phyloP scores from a whole-genome alignment of 2,888 invertebrate species.

The Catocala fraxini region DNA sequence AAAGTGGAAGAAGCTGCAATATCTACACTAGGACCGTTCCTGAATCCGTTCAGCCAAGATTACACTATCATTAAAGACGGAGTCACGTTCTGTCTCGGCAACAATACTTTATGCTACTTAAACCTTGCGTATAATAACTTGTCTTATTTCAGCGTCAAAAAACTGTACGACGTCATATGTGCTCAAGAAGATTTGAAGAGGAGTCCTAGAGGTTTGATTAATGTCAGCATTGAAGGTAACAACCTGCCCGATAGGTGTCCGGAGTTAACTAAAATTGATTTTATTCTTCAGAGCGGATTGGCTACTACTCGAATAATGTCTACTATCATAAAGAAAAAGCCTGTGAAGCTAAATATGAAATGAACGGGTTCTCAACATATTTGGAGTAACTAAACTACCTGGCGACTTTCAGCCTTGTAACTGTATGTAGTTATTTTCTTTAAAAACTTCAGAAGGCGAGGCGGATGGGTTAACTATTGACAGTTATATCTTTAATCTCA shows the following conservation, averaged over 20 bases:
- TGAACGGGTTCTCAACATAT: too few relatives aligned
- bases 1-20: too few relatives aligned
- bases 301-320: too few relatives aligned
- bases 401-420: too few relatives aligned
- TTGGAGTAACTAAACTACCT: too few relatives aligned
- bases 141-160: conserved; percentile 57
- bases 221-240: conserved; percentile 69
- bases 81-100: conserved; percentile 58
- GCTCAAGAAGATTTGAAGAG: conserved; percentile 56
- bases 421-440: too few relatives aligned
- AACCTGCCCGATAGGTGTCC: conserved; percentile 58
- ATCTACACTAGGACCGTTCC: neutral
- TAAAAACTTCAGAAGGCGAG: too few relatives aligned
- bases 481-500: too few relatives aligned
- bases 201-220: conserved; percentile 65
- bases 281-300: neutral
- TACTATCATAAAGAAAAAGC: too few relatives aligned
- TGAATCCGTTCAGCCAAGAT: conserved; percentile 52
- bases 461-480: too few relatives aligned
- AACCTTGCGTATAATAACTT: conserved; percentile 71
- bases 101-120: conserved; percentile 63
- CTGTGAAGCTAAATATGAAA: too few relatives aligned
- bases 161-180: conserved; percentile 56
- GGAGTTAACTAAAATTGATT: conserved; percentile 60
- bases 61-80: conserved; percentile 52